Conservation (phyloP, 37 sponge, comb jelly and placozoan species). For the Cliona cf. orientalis region DNA sequence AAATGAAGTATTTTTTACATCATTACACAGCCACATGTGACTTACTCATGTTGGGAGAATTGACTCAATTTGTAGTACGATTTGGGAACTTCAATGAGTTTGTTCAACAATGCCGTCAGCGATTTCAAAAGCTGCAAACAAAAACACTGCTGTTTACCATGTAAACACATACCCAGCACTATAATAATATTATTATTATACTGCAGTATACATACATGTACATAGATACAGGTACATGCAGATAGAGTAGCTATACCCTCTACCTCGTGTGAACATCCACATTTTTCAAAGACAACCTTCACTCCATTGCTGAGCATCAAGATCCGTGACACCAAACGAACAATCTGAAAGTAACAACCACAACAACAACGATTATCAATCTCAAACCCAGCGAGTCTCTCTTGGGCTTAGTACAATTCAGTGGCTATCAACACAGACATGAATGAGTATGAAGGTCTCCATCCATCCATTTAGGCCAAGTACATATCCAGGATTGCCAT, state of each 20-base stretch:
- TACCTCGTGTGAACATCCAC: slow-evolving; percentile 30
- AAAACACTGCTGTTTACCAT: too few species aligned
- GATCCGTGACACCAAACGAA: slow-evolving; percentile 22
- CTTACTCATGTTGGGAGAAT: slow-evolving; percentile 25
- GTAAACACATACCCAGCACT: too few species aligned
- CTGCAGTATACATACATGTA: not conserved
- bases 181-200: not conserved
- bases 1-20: not conserved
- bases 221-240: not conserved
- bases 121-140: slow-evolving; percentile 23
- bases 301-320: slow-evolving; percentile 2
- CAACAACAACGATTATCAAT: not conserved
- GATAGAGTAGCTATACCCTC: too few species aligned
- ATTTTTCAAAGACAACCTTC: slow-evolving; percentile 7
- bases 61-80: slow-evolving; percentile 3
- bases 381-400: not conserved
- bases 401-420: not conserved
- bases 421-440: too few species aligned
- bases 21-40: not conserved
- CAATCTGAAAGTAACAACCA: slow-evolving; percentile 8
- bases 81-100: slow-evolving; percentile 23
- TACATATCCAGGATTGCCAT: too few species aligned
- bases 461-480: too few species aligned
- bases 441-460: too few species aligned
- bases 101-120: slow-evolving; percentile 25